Evolutionary conservation across 2,888 invertebrate species (phyloP).

Genomic region (Pachymerium ferrugineum): DNA sequence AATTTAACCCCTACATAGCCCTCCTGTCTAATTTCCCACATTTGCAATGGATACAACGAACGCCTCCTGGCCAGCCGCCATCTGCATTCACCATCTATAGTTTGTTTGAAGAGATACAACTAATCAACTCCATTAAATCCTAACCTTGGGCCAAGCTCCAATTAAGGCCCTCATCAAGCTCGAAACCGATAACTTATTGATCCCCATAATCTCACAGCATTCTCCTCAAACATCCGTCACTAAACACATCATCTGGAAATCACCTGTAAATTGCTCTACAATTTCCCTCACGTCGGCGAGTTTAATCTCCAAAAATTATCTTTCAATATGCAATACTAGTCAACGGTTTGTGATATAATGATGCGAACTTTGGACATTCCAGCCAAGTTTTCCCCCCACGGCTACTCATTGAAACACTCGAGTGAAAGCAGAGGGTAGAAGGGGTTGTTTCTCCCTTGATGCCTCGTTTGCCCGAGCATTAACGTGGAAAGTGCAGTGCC

Average conservation of each 20-base stretch:
- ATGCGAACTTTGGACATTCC: constrained; percentile 14
- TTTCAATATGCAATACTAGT: constrained; percentile 3
- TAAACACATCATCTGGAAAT: constrained; percentile 21
- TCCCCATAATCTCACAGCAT: constrained; percentile 15
- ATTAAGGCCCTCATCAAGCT: constrained; percentile 18
- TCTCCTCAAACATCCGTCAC: neutral
- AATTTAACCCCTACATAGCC: neutral
- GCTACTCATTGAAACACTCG: constrained; percentile 12
- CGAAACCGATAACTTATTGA: constrained; percentile 12
- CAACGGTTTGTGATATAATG: constrained; percentile 8
- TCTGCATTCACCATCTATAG: constrained; percentile 11
- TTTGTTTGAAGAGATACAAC: constrained; percentile 16
- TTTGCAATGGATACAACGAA: constrained; percentile 1
- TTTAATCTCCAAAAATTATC: neutral
- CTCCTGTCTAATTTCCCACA: constrained; percentile 18
- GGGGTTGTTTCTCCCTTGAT: constrained; percentile 15
- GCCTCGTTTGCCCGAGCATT: constrained; percentile 21
- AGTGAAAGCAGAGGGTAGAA: neutral
- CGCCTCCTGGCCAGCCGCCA: constrained; percentile 18
- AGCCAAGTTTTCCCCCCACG: neutral
- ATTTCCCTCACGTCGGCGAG: constrained; percentile 9
- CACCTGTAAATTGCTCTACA: constrained; percentile 6
- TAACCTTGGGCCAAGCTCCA: constrained; percentile 15
- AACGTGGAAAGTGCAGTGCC: constrained; percentile 18
- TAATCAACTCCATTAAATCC: constrained; percentile 18